Evolutionary conservation across 2,113 vertebrate species (phyloP), one percentile per base, ranked within the genome.

Genomic region (Mola mola): DNA sequence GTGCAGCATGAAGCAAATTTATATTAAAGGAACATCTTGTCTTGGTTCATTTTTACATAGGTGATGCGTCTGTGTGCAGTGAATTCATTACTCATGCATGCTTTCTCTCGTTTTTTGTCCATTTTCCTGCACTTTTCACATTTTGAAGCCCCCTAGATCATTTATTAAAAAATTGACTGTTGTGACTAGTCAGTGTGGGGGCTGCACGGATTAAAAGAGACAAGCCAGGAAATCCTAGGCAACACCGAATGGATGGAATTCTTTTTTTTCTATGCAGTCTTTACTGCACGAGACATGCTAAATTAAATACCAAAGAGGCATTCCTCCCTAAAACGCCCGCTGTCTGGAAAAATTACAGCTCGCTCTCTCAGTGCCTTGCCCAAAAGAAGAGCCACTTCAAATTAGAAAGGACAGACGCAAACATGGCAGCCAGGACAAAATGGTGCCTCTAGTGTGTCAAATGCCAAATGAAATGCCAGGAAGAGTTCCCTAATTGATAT

Each of bases 261-360:
- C 64, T 47, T 40, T 36, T 36, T 12, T 36, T 36, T 13, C 16
- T 7, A 17, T 19, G 16, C 28, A n/a, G n/a, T n/a, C n/a, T n/a
- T n/a, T n/a, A n/a, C n/a, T n/a, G n/a, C n/a, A n/a, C n/a, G n/a
- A 67, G 52, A 57, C 55, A 34, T 37, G 62, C 9, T 51, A 50
- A 77, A 75, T 83, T 55, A 86, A 86, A 79, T 42, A 57, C 72
- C 55, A 42, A 56, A 49, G 25, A 56, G 52, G 28, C 44, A 47
- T 24, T 33, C 24, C 46, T 9, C n/a, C 1, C 65, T 50, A 53
- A 76, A 70, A 74, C 41, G 49, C 29, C 25, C 6, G 6, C 49
- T 17, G 47, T 42, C 28, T 1, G 52, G 26, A 36, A 47, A 46
- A 75, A 55, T 65, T 25, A 74, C 53, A 44, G 24, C 44, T 29